phyloP scores from a whole-genome alignment of 2,888 invertebrate genomes.

The Podotricha telesiphe region DNA sequence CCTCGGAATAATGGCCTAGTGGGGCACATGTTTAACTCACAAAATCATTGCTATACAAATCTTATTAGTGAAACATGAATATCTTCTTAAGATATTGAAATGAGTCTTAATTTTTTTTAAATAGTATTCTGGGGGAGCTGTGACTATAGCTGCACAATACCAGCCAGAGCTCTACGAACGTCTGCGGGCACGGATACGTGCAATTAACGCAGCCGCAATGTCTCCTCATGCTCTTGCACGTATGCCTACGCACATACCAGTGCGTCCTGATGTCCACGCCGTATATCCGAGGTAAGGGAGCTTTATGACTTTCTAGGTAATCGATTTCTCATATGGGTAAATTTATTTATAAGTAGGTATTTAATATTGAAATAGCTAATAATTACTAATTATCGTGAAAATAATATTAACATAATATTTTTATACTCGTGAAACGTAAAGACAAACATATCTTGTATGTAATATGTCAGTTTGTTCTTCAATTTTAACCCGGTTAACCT shows the following conservation, averaged over 20 bases:
- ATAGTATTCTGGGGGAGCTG: slow-evolving; percentile 77
- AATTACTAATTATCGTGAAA: too few relatives aligned
- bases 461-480: too few relatives aligned
- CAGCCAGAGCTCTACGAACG: slow-evolving; percentile 80
- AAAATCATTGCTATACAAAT: not conserved
- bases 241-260: slow-evolving; percentile 64
- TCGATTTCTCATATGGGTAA: too few relatives aligned
- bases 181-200: slow-evolving; percentile 77
- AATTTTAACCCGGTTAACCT: too few relatives aligned
- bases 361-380: not conserved
- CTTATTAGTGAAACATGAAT: not conserved
- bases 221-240: slow-evolving; percentile 61
- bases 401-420: too few relatives aligned
- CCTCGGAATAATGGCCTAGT: not conserved
- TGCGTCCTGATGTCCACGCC: slow-evolving; percentile 70
- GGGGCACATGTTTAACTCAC: not conserved
- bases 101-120: slow-evolving; percentile 32
- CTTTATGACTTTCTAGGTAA: slow-evolving; percentile 1
- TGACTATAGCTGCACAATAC: slow-evolving; percentile 79
- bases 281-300: slow-evolving; percentile 69
- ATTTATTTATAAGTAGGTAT: not conserved
- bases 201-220: slow-evolving; percentile 75
- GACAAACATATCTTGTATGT: too few relatives aligned
- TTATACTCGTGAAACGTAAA: too few relatives aligned
- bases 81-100: too few relatives aligned